A percentile compares a stretch with the other conserved stretches of the same genome.
phyloP scores from a whole-genome alignment of 2,113 vertebrate species.

The mouse (Mus musculus) region DNA sequence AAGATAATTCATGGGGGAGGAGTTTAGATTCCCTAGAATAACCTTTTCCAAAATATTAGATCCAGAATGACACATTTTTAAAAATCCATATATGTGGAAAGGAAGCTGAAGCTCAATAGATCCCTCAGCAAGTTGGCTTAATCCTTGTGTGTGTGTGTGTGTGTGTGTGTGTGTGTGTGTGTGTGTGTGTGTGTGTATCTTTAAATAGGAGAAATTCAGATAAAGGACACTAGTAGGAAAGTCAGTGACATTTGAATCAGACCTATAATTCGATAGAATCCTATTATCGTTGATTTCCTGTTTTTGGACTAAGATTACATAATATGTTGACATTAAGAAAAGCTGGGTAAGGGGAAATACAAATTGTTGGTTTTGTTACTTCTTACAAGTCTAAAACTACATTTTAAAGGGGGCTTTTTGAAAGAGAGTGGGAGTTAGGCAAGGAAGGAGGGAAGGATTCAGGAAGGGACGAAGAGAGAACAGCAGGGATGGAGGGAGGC shows the following conservation, averaged over 20 bases:
- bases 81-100: not conserved
- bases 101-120: not conserved
- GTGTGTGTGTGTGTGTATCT: not conserved
- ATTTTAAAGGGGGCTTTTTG: not conserved
- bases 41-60: not conserved
- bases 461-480: fast-evolving
- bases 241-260: not conserved
- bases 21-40: not conserved
- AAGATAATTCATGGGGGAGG: not conserved
- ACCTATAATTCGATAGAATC: not conserved
- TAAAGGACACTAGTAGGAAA: not conserved
- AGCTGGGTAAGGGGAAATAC: not conserved
- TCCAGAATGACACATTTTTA: not conserved
- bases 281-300: not conserved
- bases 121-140: not conserved
- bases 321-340: not conserved
- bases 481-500: fast-evolving
- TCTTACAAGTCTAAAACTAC: not conserved
- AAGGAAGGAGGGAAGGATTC: not conserved
- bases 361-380: not conserved
- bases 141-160: not conserved
- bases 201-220: not conserved
- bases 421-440: not conserved
- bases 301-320: not conserved
- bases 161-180: too few species aligned